Evolutionary conservation across 2,797 vertebrate genomes (phyloP).

Genomic region (Periophthalmus magnuspinnatus): DNA sequence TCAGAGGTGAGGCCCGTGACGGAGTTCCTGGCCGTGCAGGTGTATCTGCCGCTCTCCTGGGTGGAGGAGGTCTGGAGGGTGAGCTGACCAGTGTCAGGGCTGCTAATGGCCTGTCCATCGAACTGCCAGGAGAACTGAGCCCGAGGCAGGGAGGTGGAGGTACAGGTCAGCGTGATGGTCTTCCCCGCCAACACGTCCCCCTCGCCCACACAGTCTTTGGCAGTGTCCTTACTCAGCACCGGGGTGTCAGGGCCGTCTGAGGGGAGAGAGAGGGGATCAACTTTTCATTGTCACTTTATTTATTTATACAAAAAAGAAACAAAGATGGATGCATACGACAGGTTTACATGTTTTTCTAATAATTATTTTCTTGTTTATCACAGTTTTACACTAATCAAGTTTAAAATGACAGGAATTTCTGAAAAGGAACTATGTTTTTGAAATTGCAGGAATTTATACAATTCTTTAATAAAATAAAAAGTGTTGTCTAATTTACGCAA

Average conservation of each 20-base stretch:
- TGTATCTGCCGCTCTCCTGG: conserved; percentile 66
- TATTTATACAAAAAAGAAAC: conserved; percentile 4
- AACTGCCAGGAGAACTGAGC: conserved; percentile 74
- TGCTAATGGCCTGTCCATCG: conserved; percentile 56
- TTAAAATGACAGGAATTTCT: too few species aligned
- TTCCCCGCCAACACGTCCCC: conserved; percentile 72
- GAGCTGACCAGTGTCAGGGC: conserved; percentile 62
- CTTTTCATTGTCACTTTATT: too few species aligned
- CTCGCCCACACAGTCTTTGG: conserved; percentile 68
- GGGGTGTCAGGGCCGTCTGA: conserved; percentile 80
- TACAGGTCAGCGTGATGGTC: conserved; percentile 70
- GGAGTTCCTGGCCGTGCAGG: conserved; percentile 69
- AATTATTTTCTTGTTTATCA: too few species aligned
- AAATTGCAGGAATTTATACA: too few species aligned
- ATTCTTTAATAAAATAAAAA: too few species aligned
- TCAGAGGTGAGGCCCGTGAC: conserved; percentile 57
- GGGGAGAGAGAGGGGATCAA: conserved; percentile 20
- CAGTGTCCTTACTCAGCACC: conserved; percentile 53
- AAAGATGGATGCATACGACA: too few species aligned
- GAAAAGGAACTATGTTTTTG: too few species aligned
- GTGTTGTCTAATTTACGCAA: too few species aligned
- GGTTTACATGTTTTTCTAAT: too few species aligned
- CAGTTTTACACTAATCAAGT: too few species aligned
- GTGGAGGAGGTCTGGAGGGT: conserved; percentile 71
- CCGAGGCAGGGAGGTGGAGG: conserved; percentile 70